These are phyloP conservation scores for Nylanderia fulva DNA, from an alignment of 1,140 invertebrate species.

Conservation along the genomic window DNA sequence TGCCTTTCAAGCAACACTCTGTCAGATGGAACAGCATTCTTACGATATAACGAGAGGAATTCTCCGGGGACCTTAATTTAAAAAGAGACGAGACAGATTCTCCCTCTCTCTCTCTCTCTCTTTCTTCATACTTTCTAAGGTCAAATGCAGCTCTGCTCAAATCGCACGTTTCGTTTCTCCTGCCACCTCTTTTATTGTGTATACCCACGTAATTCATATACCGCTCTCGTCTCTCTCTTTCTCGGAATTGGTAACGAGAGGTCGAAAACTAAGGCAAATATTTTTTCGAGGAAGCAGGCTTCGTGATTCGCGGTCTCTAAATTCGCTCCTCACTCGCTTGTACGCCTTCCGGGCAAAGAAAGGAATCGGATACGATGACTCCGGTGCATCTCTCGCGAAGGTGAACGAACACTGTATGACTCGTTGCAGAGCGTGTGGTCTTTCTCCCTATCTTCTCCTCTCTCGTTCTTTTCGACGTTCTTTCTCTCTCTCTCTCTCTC, in stretches of 20 bases:
- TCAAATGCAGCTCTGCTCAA: constrained; percentile 21
- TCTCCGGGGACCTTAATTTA: constrained; percentile 14
- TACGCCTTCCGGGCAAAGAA: constrained; percentile 25
- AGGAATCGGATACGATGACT: constrained; percentile 51
- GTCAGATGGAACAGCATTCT: constrained; percentile 17
- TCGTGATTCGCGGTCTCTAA: constrained; percentile 41
- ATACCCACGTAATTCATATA: constrained; percentile 2
- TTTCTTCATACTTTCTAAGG: background rate
- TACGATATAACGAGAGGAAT: constrained; percentile 37
- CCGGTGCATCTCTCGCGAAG: constrained; percentile 41
- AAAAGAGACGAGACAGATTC: constrained; percentile 25
- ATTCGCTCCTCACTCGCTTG: background rate
- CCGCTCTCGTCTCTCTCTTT: background rate
- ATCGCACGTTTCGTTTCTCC: background rate
- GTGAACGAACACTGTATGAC: constrained; percentile 68
- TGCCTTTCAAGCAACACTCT: constrained; percentile 29
- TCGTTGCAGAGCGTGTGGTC: background rate
- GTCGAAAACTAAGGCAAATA: constrained; percentile 70
- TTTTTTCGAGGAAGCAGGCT: constrained; percentile 54
- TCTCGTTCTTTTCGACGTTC: background rate
- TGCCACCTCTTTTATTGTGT: constrained; percentile 14
- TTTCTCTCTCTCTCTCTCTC: constrained; percentile 33
- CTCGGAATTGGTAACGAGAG: background rate
- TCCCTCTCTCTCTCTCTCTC: too few relatives aligned
- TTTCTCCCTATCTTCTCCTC: background rate